Evolutionary conservation across 2,797 vertebrate genomes (phyloP), one percentile per base, ranked within the genome.

Genomic region (Sebastes wilsoni): DNA sequence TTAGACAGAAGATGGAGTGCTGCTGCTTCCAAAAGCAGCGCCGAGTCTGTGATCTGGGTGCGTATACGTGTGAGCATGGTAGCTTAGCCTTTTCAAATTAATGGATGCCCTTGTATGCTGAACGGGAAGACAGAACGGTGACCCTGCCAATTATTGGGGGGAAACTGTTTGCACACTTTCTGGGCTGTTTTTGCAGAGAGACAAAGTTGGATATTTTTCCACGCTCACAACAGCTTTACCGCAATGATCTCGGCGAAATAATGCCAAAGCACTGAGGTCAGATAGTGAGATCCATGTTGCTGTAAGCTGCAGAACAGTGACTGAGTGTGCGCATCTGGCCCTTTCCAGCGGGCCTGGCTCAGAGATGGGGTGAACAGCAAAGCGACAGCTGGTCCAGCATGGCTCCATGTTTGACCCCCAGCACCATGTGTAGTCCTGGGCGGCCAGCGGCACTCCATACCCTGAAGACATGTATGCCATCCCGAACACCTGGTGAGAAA

Each of bases 321-420:
- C 77, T 81, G 77, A 92, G 84, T 59, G 86, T 90, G 93, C 85
- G 94, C 94, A 95, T 95, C 94, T 95, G 96, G 94, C 90, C 89
- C 81, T 83, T 86, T 94, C 87, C 79, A 92, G 89, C 68, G 81
- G 85, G 87, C 84, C 82, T 78, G 92, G 85, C 94, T 92, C 80
- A 56, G 91, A 93, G 90, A 91, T 86, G 49, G 72, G 84, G 90
- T 54, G 81, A 93, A 93, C 94, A 93, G 95, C 88, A 89, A 93
- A 89, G 93, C 91, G 95, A 95, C 96, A 96, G 96, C 96, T 96
- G 96, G 96, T 96, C 92, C 90, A 89, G 87, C 91, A 90, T 91
- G 94, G 93, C 95, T 95, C 94, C 92, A 94, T 96, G 95, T 96
- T 95, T 95, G 95, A 96, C 96, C 95, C 94, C 80, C 93, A 93